Evolutionary conservation across 2,113 vertebrate genomes (phyloP).

Genomic region (Carettochelys insculpta): DNA sequence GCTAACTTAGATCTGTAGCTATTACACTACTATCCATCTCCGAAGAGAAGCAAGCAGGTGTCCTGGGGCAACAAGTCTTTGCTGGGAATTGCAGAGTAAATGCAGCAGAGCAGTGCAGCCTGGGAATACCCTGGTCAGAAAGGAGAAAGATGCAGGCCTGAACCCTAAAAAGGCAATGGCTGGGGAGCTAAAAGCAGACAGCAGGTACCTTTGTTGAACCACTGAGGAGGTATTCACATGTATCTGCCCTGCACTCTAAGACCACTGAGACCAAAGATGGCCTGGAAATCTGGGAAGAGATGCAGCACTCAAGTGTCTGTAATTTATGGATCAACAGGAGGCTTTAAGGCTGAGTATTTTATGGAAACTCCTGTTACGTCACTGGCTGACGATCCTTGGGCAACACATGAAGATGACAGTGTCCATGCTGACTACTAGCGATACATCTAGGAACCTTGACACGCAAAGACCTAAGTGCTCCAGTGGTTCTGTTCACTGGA

Average conservation of each 20-base stretch:
- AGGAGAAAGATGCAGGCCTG: background rate
- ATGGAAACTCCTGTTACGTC: rapidly evolving
- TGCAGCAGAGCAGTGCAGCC: background rate
- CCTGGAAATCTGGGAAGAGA: background rate
- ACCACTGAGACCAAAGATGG: background rate
- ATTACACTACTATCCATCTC: no score
- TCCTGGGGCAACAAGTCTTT: background rate
- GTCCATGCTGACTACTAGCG: no score
- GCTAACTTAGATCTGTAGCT: background rate
- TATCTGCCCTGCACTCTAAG: background rate
- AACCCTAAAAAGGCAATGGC: background rate
- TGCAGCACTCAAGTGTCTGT: rapidly evolving
- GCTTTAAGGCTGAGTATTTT: background rate
- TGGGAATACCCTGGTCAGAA: background rate
- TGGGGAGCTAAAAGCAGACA: background rate
- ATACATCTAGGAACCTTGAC: background rate
- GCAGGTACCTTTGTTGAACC: background rate
- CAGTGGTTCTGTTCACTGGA: background rate
- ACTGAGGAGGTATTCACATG: background rate
- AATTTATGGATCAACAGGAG: rapidly evolving
- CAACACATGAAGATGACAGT: no score
- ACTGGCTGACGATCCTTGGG: background rate
- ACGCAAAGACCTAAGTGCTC: background rate
- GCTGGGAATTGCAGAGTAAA: background rate
- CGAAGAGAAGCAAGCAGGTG: no score